phyloP scores from a whole-genome alignment of 1,140 invertebrate species.

The Philotrypesis tridentata region DNA sequence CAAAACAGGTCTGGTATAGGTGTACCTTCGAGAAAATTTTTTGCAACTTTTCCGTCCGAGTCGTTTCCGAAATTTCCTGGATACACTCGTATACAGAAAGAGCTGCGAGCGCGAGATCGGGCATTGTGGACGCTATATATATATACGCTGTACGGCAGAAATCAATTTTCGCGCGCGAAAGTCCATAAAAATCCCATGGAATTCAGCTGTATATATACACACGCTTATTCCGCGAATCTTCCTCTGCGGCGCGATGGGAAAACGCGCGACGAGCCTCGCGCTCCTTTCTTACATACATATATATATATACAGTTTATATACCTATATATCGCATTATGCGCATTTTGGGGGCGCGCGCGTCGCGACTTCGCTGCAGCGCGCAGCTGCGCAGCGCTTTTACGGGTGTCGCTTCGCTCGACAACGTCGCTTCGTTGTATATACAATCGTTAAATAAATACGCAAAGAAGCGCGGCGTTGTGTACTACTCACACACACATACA shows the following conservation, averaged over 20 bases:
- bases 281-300: too few relatives aligned
- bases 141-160: not conserved
- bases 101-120: not conserved
- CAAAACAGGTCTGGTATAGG: too few relatives aligned
- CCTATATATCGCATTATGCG: too few relatives aligned
- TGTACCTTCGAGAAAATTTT: too few relatives aligned
- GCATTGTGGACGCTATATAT: too few relatives aligned
- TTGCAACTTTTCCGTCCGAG: too few relatives aligned
- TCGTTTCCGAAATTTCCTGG: too few relatives aligned
- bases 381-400: not conserved
- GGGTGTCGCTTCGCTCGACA: not conserved
- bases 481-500: too few relatives aligned
- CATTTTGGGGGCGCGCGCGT: too few relatives aligned
- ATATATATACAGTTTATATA: too few relatives aligned
- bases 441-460: not conserved
- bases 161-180: slow-evolving; percentile 1
- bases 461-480: not conserved
- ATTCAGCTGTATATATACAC: not conserved
- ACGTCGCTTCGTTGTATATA: not conserved
- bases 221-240: slow-evolving; percentile 5
- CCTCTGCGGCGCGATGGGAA: not conserved
- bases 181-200: not conserved
- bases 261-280: too few relatives aligned
- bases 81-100: not conserved
- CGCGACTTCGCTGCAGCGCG: too few relatives aligned